Evolutionary conservation across 2,888 invertebrate species (phyloP), one percentile per base, ranked within the genome.

Genomic region (Phlogophora meticulosa): DNA sequence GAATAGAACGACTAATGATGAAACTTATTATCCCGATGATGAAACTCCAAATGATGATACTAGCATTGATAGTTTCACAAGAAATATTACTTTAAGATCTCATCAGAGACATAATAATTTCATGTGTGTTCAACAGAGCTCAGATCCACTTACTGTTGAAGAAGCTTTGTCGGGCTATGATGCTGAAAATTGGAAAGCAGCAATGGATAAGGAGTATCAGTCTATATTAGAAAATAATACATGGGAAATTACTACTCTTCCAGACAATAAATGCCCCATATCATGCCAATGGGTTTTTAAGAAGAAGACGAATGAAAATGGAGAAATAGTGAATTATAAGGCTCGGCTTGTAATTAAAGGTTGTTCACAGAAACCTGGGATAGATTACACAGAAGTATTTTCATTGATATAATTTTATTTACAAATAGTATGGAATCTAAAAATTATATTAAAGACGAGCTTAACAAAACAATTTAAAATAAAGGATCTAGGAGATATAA

Each of bases 41-140:
- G n/a, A n/a, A n/a, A n/a, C n/a, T n/a, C n/a, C 46, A 15, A 24
- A 24, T 46, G 42, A 56, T 43, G 28, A 42, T 15, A 10, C 5
- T 24, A 36, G n/a, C n/a, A n/a, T n/a, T n/a, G n/a, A 7, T 57
- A 45, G n/a, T 0, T 45, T 7, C 1, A 13, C 7, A 17, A 36
- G 34, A n/a, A 57, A 57, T 1, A 45, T 57, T 10, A 57, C 56
- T 1, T 4, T 57, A 22, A 57, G 56, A 22, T 57, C 56, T 10
- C 56, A 57, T 57, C 45, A 46, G 10, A 36, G 45, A 57, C 43
- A 20, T 13, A 45, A 46, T 45, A 57, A 57, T 34, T 45, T 36
- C 7, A 36, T 43, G n/a, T 52, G 43, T 36, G 20, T 32, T 43
- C 10, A 22, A 36, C 22, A 52, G 15, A 13, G 17, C 22, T 22